phyloP scores from a whole-genome alignment of 2,113 vertebrate species.

The Rafetus swinhoei region DNA sequence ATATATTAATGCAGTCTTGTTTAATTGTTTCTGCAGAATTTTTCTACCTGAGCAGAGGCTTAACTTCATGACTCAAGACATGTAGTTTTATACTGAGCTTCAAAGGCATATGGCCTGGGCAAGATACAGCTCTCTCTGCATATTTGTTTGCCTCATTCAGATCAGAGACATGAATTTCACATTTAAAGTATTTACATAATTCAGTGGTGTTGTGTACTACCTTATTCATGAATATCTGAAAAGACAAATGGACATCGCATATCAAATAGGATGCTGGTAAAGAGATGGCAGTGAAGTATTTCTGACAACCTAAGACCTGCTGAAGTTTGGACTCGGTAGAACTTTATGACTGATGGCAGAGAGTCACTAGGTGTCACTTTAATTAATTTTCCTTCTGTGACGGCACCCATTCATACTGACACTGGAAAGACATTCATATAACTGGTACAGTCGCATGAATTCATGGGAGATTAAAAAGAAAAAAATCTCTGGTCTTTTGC shows the following conservation, averaged over 20 bases:
- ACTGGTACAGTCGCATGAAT: fast-evolving
- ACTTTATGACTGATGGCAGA: constrained; percentile 51
- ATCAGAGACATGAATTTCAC: constrained; percentile 63
- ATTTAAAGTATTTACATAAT: constrained; percentile 33
- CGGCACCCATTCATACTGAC: not conserved
- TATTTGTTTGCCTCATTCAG: constrained; percentile 67
- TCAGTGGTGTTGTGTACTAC: constrained; percentile 25
- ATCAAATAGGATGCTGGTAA: constrained; percentile 54
- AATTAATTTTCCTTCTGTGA: constrained; percentile 29
- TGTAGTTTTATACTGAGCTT: constrained; percentile 59
- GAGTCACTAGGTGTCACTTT: constrained; percentile 49
- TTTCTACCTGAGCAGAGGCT: not conserved
- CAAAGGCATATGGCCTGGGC: constrained; percentile 44
- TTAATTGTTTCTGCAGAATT: not conserved
- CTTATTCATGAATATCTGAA: constrained; percentile 59
- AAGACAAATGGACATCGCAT: constrained; percentile 68
- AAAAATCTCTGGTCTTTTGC: not conserved
- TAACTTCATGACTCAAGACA: constrained; percentile 8
- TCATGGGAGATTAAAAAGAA: not conserved
- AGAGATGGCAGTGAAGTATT: constrained; percentile 42
- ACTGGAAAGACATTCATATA: not conserved
- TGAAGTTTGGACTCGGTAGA: constrained; percentile 45
- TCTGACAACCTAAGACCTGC: constrained; percentile 42
- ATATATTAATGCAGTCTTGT: not conserved
- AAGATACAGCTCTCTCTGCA: constrained; percentile 54